Evolutionary conservation across 53 echinoderm and acorn worm genomes (phyloP).

Genomic region (Stichopus horrens): DNA sequence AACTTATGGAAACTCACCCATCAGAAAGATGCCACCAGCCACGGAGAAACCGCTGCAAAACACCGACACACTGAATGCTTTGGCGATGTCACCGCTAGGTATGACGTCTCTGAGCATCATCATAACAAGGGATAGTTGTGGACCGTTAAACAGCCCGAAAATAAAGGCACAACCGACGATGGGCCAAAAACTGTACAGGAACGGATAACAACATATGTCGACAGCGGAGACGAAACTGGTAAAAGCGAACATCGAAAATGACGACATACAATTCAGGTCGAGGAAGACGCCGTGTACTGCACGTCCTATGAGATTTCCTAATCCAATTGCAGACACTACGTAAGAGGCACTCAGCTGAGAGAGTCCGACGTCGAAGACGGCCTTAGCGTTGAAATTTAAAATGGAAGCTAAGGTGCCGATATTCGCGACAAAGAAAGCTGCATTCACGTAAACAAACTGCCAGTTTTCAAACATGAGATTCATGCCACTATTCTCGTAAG

Average conservation of each 20-base stretch:
- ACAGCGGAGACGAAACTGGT: conserved; percentile 4
- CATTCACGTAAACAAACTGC: background rate
- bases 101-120: background rate
- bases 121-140: background rate
- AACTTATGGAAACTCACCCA: background rate
- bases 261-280: background rate
- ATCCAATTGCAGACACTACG: background rate
- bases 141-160: conserved; percentile 1
- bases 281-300: background rate
- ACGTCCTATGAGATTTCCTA: background rate
- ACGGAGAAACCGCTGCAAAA: conserved; percentile 8
- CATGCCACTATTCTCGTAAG: background rate
- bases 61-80: background rate
- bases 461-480: background rate
- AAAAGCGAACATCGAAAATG: background rate
- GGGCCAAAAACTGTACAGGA: background rate
- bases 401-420: background rate
- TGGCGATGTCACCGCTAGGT: background rate
- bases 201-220: background rate
- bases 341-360: background rate
- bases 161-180: background rate
- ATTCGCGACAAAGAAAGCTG: background rate
- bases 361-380: background rate
- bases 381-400: background rate
- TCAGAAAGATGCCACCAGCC: background rate